Evolutionary conservation across 2,888 invertebrate genomes (phyloP), one percentile per base, ranked within the genome.

Genomic region (Ernsta delagoae): DNA sequence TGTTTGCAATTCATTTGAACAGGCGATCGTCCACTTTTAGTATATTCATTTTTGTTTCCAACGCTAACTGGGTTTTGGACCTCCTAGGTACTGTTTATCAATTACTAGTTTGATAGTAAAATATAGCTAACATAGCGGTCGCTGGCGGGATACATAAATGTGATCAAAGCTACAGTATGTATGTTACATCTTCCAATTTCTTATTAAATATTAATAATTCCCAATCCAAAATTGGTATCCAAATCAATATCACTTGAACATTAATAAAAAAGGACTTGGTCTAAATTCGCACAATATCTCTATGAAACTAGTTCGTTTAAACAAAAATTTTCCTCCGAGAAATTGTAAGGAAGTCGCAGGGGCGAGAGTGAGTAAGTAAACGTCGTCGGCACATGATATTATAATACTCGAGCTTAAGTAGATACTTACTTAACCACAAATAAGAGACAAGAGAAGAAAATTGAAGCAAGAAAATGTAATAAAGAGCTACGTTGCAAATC

Each of bases 1-100:
- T 92, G 92, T 92, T 92, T 90, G 91, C 90, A 86, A 92, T 91
- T 91, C 90, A 91, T 92, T 91, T 89, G 83, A 85, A 89, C 91
- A 87, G 81, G 83, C 87, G 82, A 90, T 92, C 90, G 90, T 80
- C 85, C 90, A 90, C 83, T 89, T 90, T 90, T 87, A 85, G 87
- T 85, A 75, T 80, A 83, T 86, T 86, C 85, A 84, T 83, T 85
- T 88, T 86, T 82, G 79, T 83, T 85, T 80, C 78, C 80, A 82
- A 86, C 84, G 83, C 85, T 85, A 86, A 90, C 84, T 84, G n/a
- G 31, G 11, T 4, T 9, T 31, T 9, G 83, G 84, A 88, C 87
- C 86, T 84, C 83, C 82, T 77, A 78, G 80, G 76, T 61, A 67
- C 7, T 31, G 5, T 9, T 54, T 31, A 11, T 0, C 5, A 31